Percentiles rank a stretch among this genome's conserved stretches.
Conservation (phyloP, 2,113 vertebrate genomes). For the Ptychochromis oligacanthus region DNA sequence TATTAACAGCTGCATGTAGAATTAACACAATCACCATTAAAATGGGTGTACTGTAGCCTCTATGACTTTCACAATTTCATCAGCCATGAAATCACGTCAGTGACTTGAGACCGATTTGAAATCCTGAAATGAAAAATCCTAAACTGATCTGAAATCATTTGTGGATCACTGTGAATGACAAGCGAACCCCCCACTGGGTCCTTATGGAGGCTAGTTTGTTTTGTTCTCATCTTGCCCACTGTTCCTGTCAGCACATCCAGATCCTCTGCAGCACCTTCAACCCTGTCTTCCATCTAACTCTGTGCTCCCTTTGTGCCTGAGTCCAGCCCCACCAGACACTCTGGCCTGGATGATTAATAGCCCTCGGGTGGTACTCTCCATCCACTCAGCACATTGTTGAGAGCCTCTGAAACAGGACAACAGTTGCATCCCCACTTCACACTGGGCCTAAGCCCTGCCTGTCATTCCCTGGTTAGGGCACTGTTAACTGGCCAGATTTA, state of each 20-base stretch:
- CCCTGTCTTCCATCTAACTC: constrained; percentile 39
- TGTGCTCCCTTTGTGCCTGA: constrained; percentile 26
- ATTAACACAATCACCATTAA: background rate
- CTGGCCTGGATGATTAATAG: constrained; percentile 82
- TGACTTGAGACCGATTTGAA: background rate
- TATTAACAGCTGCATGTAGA: background rate
- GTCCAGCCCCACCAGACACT: constrained; percentile 33
- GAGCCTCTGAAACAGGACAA: constrained; percentile 83
- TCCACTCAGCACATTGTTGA: constrained; percentile 84
- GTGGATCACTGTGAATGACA: background rate
- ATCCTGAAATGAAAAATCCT: background rate
- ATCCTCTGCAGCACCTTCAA: constrained; percentile 55
- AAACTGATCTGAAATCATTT: background rate
- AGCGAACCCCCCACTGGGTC: too few species aligned
- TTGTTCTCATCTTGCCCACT: constrained; percentile 74
- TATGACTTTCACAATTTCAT: background rate
- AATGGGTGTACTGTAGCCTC: background rate
- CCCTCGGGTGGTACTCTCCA: constrained; percentile 79
- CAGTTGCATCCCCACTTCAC: constrained; percentile 86
- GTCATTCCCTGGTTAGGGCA: constrained; percentile 84
- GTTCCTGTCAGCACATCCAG: constrained; percentile 81
- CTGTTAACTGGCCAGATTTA: constrained; percentile 87
- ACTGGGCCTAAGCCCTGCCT: constrained; percentile 81
- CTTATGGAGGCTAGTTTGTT: constrained; percentile 58
- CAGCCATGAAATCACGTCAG: background rate